Evolutionary conservation across 1,140 invertebrate species (phyloP).

Genomic region (Philaenus spumarius): DNA sequence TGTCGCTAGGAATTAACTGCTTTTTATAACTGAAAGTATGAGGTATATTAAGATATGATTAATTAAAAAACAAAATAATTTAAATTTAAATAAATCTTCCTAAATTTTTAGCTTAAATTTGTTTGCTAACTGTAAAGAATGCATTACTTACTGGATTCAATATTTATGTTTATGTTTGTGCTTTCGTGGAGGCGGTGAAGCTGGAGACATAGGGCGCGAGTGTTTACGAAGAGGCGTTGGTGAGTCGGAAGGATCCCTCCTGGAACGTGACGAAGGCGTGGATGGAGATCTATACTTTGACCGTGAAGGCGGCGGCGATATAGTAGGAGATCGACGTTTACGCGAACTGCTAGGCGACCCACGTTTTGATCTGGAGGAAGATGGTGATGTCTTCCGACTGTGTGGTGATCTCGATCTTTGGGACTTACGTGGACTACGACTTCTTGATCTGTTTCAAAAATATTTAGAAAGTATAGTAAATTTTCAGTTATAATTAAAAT

Average conservation of each 20-base stretch:
- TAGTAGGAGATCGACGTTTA: constrained; percentile 12
- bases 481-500: neutral
- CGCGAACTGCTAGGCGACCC: neutral
- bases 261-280: constrained; percentile 1
- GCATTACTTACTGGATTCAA: constrained; percentile 19
- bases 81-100: too few relatives aligned
- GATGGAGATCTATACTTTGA: constrained; percentile 12
- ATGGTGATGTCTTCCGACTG: constrained; percentile 9
- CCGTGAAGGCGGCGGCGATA: constrained; percentile 16
- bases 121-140: too few relatives aligned
- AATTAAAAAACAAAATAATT: too few relatives aligned
- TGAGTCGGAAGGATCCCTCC: neutral
- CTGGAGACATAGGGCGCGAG: constrained; percentile 8
- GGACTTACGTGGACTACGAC: constrained; percentile 21
- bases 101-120: too few relatives aligned
- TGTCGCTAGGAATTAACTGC: too few relatives aligned
- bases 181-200: constrained; percentile 40
- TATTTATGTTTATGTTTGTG: constrained; percentile 50
- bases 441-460: constrained; percentile 20
- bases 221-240: constrained; percentile 8
- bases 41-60: too few relatives aligned
- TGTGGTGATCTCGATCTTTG: constrained; percentile 9
- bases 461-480: neutral
- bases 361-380: neutral
- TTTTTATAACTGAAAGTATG: too few relatives aligned